These are phyloP conservation scores for Canis aureus DNA, from an alignment of 2,113 vertebrate genomes.

Conservation along the genomic window DNA sequence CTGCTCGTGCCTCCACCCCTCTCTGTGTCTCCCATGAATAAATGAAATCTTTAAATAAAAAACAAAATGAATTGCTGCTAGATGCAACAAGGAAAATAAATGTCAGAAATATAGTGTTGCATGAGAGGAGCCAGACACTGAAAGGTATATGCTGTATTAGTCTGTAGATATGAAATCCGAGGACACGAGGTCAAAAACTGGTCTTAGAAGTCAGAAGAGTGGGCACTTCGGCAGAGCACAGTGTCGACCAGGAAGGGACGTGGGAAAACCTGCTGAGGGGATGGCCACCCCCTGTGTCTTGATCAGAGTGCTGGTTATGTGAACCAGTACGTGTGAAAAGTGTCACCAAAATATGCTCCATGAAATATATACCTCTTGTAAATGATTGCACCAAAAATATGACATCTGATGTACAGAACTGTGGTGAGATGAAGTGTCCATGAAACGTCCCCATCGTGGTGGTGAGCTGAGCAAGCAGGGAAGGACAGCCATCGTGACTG, in stretches of 20 bases:
- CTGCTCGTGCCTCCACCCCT: no score
- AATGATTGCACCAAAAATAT: background rate
- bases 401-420: background rate
- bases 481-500: background rate
- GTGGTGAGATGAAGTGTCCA: background rate
- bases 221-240: background rate
- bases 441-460: rapidly evolving
- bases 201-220: background rate
- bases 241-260: background rate
- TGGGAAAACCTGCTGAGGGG: background rate
- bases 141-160: background rate
- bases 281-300: background rate
- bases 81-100: background rate
- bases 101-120: background rate
- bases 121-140: background rate
- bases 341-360: background rate
- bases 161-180: background rate
- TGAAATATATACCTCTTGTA: background rate
- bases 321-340: background rate
- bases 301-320: background rate
- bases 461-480: background rate
- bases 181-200: background rate
- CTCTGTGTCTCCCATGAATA: no score
- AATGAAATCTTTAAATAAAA: no score
- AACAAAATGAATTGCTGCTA: background rate